These are phyloP conservation scores for Hermaeophaga mercurialis DNA, from an alignment of 2,888 invertebrate genomes.

Conservation along the genomic window DNA sequence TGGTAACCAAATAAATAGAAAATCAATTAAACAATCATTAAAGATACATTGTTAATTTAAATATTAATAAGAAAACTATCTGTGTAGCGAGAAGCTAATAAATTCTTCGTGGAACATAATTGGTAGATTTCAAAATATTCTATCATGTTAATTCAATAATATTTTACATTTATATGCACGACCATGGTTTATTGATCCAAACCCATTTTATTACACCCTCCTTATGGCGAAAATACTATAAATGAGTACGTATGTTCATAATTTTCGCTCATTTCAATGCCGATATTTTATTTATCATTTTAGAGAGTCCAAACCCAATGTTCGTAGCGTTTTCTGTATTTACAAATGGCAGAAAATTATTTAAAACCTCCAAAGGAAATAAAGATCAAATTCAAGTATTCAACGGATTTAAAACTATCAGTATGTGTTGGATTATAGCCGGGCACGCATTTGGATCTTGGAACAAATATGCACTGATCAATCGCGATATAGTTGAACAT, in stretches of 20 bases:
- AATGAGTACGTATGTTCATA: not conserved
- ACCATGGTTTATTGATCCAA: no score
- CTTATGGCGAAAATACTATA: not conserved
- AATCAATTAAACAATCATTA: no score
- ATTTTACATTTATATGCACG: no score
- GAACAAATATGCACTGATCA: conserved; percentile 23
- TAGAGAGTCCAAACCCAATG: conserved; percentile 39
- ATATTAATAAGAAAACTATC: no score
- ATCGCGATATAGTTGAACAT: conserved; percentile 6
- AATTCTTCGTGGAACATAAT: no score
- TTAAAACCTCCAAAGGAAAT: conserved; percentile 38
- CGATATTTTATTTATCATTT: conserved; percentile 14
- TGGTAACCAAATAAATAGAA: no score
- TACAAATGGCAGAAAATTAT: conserved; percentile 44
- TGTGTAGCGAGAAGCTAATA: no score
- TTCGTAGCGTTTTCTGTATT: conserved; percentile 44
- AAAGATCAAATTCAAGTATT: conserved; percentile 46
- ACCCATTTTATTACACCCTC: no score
- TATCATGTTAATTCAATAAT: no score
- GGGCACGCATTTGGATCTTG: conserved; percentile 43
- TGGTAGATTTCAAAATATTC: no score
- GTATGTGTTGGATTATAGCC: conserved; percentile 50
- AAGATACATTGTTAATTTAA: no score
- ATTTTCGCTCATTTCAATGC: not conserved
- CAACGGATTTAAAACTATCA: conserved; percentile 47